phyloP scores from a whole-genome alignment of 1,140 invertebrate species.

The Eriocheir sinensis region DNA sequence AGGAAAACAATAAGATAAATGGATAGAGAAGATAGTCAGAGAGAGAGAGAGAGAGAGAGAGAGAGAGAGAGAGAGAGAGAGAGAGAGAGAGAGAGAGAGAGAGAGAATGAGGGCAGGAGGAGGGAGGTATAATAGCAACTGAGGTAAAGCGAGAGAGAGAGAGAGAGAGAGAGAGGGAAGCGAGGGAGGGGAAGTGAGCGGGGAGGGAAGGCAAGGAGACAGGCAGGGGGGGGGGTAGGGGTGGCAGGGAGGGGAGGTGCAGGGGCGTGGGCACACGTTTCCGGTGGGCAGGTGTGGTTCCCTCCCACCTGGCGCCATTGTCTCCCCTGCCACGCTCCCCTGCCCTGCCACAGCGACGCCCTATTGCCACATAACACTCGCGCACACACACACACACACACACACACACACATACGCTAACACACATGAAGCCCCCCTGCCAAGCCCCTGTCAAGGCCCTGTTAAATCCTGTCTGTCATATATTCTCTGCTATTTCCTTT shows the following conservation, averaged over 20 bases:
- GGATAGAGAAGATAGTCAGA: too few species aligned
- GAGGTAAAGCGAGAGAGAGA: background rate
- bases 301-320: background rate
- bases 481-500: background rate
- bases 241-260: background rate
- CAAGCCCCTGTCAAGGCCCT: too few species aligned
- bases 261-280: constrained; percentile 20
- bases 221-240: background rate
- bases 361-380: background rate
- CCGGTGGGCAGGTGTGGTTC: constrained; percentile 34
- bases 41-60: too few species aligned
- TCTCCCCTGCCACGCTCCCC: constrained; percentile 17
- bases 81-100: background rate
- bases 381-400: constrained; percentile 5
- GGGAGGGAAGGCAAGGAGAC: background rate
- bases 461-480: too few species aligned
- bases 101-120: background rate
- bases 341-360: background rate
- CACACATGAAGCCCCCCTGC: too few species aligned
- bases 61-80: background rate
- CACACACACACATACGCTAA: too few species aligned
- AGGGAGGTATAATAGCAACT: background rate
- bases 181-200: background rate
- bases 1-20: too few species aligned
- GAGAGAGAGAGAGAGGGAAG: background rate